Evolutionary conservation across 2,797 vertebrate genomes (phyloP), one percentile per base, ranked within the genome.

Genomic region (Eospalax fontanierii): DNA sequence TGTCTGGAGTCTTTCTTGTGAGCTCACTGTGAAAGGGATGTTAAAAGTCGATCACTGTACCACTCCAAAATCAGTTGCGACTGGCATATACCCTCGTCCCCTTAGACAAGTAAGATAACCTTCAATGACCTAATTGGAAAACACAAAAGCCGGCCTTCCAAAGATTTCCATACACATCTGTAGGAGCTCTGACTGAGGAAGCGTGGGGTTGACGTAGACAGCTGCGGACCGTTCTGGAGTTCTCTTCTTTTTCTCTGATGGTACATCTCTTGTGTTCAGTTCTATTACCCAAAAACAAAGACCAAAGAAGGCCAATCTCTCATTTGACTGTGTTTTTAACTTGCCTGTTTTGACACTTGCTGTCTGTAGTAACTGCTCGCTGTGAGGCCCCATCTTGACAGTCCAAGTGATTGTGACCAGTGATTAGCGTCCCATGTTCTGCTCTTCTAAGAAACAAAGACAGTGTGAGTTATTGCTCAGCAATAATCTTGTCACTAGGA

Each of bases 231-330:
- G 94, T 94, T 94, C 90, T 95, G 92, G 98, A 96, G 68, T 86
- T 81, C 96, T 95, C 87, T 97, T 96, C 97, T 97, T 94, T 96
- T n/a, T 97, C 96, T 96, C 97, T 96, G 97, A 97, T 81, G 97
- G 98, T 97, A 96, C 97, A 95, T 97, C 95, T 96, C 94, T 98
- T 97, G 97, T 96, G 97, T 98, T 98, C 97, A 96, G 98, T 98
- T 98, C 97, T 98, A 46, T 95, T 96, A 97, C 98, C 97, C 96
- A 97, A 98, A 98, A 98, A 98, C 98, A 98, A 98, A 98, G 98
- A 99, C 98, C 98, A 98, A 99, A 98, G 98, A 98, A 98, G 98
- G 98, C 98, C 98, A 97, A 73, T 98, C 97, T 98, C 98, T 97
- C 97, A 97, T 97, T 97, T 97, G 98, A 98, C 98, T 97, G 97